phyloP scores from a whole-genome alignment of 35 echinoderm and acorn worm species.

The Nesometra sesokonis region DNA sequence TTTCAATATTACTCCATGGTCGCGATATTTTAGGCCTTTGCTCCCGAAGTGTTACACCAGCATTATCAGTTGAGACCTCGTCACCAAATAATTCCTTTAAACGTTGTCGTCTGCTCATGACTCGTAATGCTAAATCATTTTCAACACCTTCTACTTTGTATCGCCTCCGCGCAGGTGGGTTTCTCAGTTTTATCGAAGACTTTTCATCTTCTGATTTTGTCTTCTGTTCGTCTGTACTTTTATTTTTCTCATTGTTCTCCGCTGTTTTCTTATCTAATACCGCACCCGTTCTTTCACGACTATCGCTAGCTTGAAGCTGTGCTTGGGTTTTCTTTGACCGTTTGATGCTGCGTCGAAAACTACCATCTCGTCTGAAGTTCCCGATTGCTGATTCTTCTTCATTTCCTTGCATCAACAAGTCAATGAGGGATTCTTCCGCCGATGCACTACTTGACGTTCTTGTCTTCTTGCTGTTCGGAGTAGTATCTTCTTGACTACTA shows the following conservation, averaged over 20 bases:
- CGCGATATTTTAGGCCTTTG: not conserved
- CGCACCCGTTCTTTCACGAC: not conserved
- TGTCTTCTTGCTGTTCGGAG: not conserved
- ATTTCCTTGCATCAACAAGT: constrained; percentile 39
- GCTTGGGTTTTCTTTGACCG: not conserved
- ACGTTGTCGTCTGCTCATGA: not conserved
- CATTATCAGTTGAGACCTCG: not conserved
- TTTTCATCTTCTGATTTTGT: constrained; percentile 18
- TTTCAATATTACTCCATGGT: constrained; percentile 12
- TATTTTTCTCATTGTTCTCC: constrained; percentile 3
- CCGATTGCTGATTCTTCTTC: constrained; percentile 28
- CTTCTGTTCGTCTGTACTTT: constrained; percentile 3
- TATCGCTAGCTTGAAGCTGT: not conserved
- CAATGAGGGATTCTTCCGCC: constrained; percentile 39
- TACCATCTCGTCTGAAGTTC: constrained; percentile 49
- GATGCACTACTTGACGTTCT: not conserved
- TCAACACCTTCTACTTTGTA: constrained; percentile 3
- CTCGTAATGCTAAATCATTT: not conserved
- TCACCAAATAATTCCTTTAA: not conserved
- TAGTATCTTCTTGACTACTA: constrained; percentile 3
- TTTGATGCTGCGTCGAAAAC: constrained; percentile 34
- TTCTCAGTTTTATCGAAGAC: not conserved
- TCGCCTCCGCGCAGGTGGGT: not conserved
- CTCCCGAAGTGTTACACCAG: not conserved
- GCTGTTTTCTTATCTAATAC: not conserved